These are phyloP conservation scores for Ciconia stormi DNA, from an alignment of 2,113 vertebrate species.

Conservation along the genomic window DNA sequence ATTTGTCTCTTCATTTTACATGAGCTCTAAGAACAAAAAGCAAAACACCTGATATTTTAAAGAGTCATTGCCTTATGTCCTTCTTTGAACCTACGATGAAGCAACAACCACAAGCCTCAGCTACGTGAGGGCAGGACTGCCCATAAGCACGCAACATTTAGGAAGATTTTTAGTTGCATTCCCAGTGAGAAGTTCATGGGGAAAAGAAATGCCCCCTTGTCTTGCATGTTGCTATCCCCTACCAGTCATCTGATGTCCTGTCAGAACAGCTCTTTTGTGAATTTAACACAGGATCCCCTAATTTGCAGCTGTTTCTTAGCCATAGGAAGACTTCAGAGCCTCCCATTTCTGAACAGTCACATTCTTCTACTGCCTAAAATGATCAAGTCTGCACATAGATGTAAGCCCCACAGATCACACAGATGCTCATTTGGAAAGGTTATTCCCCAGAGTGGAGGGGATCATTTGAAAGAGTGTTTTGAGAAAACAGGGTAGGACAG, in stretches of 20 bases:
- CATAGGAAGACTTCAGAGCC: not conserved
- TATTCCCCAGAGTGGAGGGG: not conserved
- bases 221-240: not conserved
- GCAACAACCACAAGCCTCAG: not conserved
- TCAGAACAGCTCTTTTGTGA: not conserved
- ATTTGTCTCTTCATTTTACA: not conserved
- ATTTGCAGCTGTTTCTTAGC: not conserved
- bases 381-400: not conserved
- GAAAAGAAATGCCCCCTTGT: not conserved
- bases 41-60: not conserved
- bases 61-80: not conserved
- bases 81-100: not conserved
- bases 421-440: accelerated
- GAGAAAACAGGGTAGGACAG: not conserved
- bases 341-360: not conserved
- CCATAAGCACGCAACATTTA: not conserved
- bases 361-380: not conserved
- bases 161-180: not conserved
- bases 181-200: not conserved
- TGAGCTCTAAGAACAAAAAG: not conserved
- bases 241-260: not conserved
- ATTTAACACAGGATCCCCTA: not conserved
- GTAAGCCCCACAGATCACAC: not conserved
- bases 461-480: not conserved
- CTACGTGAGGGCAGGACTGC: not conserved